Conservation (phyloP, 2,113 vertebrate species). For the Smithornis capensis region DNA sequence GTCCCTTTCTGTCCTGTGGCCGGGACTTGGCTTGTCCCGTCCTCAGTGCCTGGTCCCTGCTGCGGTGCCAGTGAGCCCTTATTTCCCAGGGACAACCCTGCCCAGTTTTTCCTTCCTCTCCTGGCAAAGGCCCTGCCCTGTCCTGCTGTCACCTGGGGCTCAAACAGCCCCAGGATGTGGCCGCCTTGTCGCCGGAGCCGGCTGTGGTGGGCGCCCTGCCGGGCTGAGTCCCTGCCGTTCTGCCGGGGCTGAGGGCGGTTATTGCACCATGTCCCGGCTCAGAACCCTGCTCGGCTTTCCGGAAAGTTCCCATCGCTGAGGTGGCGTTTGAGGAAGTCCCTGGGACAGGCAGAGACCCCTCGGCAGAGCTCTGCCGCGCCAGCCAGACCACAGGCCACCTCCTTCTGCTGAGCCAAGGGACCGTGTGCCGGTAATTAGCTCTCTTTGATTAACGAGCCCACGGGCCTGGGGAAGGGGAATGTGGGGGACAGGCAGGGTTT, state of each 20-base stretch:
- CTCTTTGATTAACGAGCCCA: not conserved
- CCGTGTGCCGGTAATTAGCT: not conserved
- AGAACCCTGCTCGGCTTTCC: not conserved
- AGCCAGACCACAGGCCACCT: not conserved
- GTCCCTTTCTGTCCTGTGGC: not conserved
- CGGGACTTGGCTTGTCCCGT: fast-evolving
- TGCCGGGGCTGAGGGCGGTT: not conserved
- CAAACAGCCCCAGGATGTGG: not conserved
- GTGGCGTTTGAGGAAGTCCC: not conserved
- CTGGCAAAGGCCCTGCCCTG: not conserved
- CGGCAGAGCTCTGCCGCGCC: not conserved
- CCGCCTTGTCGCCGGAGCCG: not conserved
- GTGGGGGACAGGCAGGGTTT: not conserved
- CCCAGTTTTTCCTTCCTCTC: not conserved
- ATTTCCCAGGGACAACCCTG: not conserved
- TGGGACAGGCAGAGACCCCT: not conserved
- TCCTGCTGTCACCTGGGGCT: not conserved
- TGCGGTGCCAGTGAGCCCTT: not conserved
- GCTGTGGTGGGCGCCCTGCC: not conserved
- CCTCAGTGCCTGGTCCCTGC: not conserved
- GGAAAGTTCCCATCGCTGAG: not conserved
- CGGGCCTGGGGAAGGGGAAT: not conserved
- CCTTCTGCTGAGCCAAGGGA: not conserved
- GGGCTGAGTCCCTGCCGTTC: not conserved
- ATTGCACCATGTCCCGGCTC: not conserved